phyloP scores from a whole-genome alignment of 2,797 vertebrate species.

The Meda fulgida region DNA sequence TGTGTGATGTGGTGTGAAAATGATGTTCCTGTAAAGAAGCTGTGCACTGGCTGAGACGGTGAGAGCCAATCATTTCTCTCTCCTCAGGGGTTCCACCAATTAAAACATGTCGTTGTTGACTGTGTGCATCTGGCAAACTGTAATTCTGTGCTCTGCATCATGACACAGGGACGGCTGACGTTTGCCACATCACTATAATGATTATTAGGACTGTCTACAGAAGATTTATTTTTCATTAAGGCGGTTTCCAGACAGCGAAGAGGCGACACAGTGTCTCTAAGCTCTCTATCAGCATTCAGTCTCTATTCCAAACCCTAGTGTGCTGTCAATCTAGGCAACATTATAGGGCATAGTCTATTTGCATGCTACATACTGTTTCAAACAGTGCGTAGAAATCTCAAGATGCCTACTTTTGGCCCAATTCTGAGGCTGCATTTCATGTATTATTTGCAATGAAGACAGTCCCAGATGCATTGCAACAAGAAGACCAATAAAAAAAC shows the following conservation, averaged over 20 bases:
- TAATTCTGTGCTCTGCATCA: background rate
- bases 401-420: background rate
- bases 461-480: slow-evolving; percentile 1
- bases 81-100: slow-evolving; percentile 17
- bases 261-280: background rate
- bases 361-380: background rate
- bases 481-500: background rate
- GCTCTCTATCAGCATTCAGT: background rate
- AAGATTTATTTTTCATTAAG: slow-evolving; percentile 23
- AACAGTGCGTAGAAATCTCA: background rate
- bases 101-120: background rate
- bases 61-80: slow-evolving; percentile 29
- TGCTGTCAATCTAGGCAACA: background rate
- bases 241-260: background rate
- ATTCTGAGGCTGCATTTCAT: background rate
- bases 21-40: slow-evolving; percentile 36
- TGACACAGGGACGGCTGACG: background rate
- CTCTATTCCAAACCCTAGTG: background rate
- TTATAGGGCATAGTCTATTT: background rate
- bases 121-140: background rate
- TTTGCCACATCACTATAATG: slow-evolving; percentile 7
- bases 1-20: slow-evolving; percentile 24
- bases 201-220: slow-evolving; percentile 15
- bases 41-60: background rate
- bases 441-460: background rate